These are phyloP conservation scores for Cydia splendana DNA, from an alignment of 1,140 invertebrate genomes.

Conservation along the genomic window DNA sequence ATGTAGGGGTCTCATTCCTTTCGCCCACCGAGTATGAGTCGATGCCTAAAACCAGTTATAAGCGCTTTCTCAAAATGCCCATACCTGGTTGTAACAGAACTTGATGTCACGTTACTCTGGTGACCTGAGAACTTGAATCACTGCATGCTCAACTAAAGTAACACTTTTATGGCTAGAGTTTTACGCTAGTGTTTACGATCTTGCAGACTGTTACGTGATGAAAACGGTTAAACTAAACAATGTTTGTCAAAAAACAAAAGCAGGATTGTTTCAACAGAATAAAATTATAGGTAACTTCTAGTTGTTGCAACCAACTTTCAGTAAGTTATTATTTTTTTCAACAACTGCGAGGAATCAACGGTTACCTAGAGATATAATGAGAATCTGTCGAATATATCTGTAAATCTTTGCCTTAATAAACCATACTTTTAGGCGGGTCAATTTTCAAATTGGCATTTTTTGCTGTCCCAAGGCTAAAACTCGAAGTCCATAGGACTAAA, in stretches of 20 bases:
- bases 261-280: background rate
- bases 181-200: constrained; percentile 4
- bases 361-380: too few species aligned
- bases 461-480: too few species aligned
- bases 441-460: too few species aligned
- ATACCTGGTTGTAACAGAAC: background rate
- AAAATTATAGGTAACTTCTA: background rate
- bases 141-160: background rate
- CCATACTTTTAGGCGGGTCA: background rate
- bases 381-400: too few species aligned
- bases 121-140: background rate
- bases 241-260: background rate
- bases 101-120: background rate
- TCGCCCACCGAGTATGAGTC: background rate
- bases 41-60: background rate
- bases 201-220: background rate
- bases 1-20: background rate
- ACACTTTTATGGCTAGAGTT: background rate
- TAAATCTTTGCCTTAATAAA: background rate
- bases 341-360: too few species aligned
- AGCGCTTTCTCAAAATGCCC: background rate
- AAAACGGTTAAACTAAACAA: background rate
- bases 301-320: background rate
- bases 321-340: too few species aligned
- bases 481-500: too few species aligned